These are phyloP conservation scores for Hyposoter didymator DNA, from an alignment of 2,888 invertebrate species.

Conservation along the genomic window DNA sequence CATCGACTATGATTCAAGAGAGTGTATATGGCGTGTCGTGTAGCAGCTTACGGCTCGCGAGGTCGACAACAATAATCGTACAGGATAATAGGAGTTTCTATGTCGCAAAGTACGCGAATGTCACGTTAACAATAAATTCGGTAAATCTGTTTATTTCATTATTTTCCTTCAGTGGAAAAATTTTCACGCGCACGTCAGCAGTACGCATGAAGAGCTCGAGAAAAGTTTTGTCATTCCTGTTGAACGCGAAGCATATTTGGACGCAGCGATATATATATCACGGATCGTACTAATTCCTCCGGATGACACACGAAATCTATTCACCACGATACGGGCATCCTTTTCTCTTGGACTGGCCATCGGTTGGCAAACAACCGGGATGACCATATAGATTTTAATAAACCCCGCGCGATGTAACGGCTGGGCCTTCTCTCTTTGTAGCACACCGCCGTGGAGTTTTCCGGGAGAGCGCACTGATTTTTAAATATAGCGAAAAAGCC, in stretches of 20 bases:
- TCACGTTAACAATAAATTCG: background rate
- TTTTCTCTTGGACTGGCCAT: constrained; percentile 44
- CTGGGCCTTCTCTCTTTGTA: constrained; percentile 80
- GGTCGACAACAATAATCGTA: constrained; percentile 38
- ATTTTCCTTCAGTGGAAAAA: background rate
- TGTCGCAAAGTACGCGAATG: background rate
- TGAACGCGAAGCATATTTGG: background rate
- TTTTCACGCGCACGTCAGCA: background rate
- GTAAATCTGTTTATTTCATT: background rate
- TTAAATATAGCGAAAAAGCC: constrained; percentile 81
- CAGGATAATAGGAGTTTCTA: constrained; percentile 20
- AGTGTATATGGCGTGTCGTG: background rate
- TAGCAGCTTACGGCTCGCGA: constrained; percentile 57
- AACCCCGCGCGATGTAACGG: constrained; percentile 81
- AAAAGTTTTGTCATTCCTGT: background rate
- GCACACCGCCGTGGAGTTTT: constrained; percentile 76
- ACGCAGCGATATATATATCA: background rate
- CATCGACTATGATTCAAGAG: constrained; percentile 43
- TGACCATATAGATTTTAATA: constrained; percentile 80
- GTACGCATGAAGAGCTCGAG: background rate
- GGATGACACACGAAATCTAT: constrained; percentile 15
- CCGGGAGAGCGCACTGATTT: constrained; percentile 83
- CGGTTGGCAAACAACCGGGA: constrained; percentile 55
- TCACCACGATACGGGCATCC: constrained; percentile 19
- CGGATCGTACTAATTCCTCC: constrained; percentile 3